Percentiles rank a stretch among this genome's conserved stretches.
Evolutionary conservation across 2,888 invertebrate genomes (phyloP).

Genomic region (Caenorhabditis uteleia): DNA sequence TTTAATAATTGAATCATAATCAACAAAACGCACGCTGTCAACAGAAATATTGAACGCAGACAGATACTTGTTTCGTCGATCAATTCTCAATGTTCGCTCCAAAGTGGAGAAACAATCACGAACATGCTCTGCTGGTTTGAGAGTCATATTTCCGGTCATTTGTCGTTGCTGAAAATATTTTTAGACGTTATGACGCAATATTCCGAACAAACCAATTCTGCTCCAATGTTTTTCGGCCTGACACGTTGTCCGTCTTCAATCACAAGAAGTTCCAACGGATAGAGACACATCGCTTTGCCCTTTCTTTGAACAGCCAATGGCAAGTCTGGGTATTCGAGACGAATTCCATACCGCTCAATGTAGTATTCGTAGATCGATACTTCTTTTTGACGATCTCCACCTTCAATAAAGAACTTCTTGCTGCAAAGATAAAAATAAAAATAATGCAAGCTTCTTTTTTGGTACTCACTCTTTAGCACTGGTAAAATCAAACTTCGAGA

Average conservation of each 20-base stretch:
- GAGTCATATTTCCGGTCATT: constrained; percentile 18
- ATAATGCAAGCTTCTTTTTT: too few species aligned
- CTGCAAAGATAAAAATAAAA: too few species aligned
- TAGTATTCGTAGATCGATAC: constrained; percentile 34
- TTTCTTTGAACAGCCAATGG: constrained; percentile 23
- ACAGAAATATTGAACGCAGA: constrained; percentile 18
- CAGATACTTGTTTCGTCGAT: constrained; percentile 19
- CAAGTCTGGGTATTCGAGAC: constrained; percentile 23
- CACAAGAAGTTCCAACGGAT: constrained; percentile 31
- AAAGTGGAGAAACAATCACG: constrained; percentile 1
- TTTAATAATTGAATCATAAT: too few species aligned
- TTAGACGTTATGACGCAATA: too few species aligned
- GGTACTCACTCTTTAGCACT: background rate
- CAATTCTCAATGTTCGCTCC: constrained; percentile 1
- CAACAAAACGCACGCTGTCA: background rate
- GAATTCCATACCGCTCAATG: constrained; percentile 13
- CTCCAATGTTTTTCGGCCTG: constrained; percentile 14
- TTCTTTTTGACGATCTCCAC: constrained; percentile 3
- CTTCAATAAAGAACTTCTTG: too few species aligned
- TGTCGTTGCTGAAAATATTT: constrained; percentile 11
- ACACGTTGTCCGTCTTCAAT: constrained; percentile 37
- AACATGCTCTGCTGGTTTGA: constrained; percentile 18
- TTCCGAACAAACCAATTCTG: constrained; percentile 9
- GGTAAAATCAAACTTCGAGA: background rate
- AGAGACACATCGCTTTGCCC: constrained; percentile 3